These are phyloP conservation scores for Apocheima hispidaria DNA, from an alignment of 2,888 invertebrate genomes.

Conservation along the genomic window DNA sequence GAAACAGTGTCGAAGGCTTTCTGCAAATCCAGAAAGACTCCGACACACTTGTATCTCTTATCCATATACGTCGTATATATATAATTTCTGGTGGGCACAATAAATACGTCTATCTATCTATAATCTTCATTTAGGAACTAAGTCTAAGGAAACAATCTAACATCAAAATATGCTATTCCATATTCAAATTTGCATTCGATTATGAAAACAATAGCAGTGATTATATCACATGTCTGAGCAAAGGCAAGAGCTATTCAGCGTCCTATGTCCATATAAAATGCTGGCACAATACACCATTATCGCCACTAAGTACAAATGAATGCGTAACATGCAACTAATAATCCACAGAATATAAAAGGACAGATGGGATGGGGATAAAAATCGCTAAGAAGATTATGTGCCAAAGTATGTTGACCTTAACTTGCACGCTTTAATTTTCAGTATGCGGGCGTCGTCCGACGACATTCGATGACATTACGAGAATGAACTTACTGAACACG, in stretches of 20 bases:
- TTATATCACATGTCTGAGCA: background rate
- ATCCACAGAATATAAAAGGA: conserved; percentile 5
- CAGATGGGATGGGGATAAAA: conserved; percentile 4
- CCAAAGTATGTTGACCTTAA: too few relatives aligned
- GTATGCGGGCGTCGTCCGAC: too few relatives aligned
- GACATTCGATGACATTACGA: too few relatives aligned
- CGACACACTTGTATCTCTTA: too few relatives aligned
- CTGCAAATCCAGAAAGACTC: too few relatives aligned
- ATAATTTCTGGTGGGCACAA: too few relatives aligned
- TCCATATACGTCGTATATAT: too few relatives aligned
- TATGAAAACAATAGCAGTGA: background rate
- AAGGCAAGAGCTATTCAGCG: background rate
- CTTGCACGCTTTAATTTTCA: too few relatives aligned
- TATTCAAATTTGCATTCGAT: background rate
- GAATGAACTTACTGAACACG: too few relatives aligned
- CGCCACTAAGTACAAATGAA: conserved; percentile 3
- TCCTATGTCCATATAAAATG: conserved; percentile 19
- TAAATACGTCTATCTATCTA: too few relatives aligned
- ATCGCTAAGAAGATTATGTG: background rate
- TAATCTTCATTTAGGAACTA: too few relatives aligned
- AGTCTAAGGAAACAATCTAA: background rate
- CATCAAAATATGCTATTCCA: background rate
- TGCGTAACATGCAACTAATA: conserved; percentile 16
- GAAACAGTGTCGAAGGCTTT: too few relatives aligned
- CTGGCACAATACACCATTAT: conserved; percentile 25